These are phyloP conservation scores for Drosophila basisetae DNA, from an alignment of 2,888 invertebrate genomes.

Conservation along the genomic window DNA sequence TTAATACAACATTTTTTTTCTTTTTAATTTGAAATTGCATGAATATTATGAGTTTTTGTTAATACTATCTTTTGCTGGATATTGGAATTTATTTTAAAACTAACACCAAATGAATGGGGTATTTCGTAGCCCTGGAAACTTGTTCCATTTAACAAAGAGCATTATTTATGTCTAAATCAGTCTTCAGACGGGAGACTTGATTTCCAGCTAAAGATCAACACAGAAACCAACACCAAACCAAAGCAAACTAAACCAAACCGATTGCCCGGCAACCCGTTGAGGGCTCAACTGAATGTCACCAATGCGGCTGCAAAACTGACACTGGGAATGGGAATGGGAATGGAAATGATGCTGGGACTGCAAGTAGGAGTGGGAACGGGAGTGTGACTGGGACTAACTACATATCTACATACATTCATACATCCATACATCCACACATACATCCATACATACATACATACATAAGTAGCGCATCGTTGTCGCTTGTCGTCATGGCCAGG, in stretches of 20 bases:
- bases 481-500: slow-evolving; percentile 74
- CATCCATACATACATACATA: slow-evolving; percentile 56
- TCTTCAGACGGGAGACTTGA: slow-evolving; percentile 5
- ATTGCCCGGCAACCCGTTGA: slow-evolving; percentile 50
- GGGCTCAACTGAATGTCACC: slow-evolving; percentile 59
- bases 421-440: slow-evolving; percentile 16
- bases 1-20: neutral
- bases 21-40: neutral
- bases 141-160: slow-evolving; percentile 12
- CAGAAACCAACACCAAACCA: slow-evolving; percentile 30
- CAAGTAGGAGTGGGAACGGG: slow-evolving; percentile 3
- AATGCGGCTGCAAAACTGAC: slow-evolving; percentile 20
- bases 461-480: slow-evolving; percentile 70
- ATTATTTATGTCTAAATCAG: slow-evolving; percentile 38
- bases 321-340: slow-evolving; percentile 13
- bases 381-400: slow-evolving; percentile 48
- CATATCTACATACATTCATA: slow-evolving; percentile 1
- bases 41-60: neutral
- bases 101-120: neutral
- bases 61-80: too few relatives aligned
- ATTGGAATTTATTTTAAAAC: neutral
- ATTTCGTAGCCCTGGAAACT: slow-evolving; percentile 5
- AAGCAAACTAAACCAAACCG: slow-evolving; percentile 35
- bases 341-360: neutral
- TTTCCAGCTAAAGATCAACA: slow-evolving; percentile 72